These are phyloP conservation scores for Cryptus viduatorius DNA, from an alignment of 2,888 invertebrate species.

Conservation along the genomic window DNA sequence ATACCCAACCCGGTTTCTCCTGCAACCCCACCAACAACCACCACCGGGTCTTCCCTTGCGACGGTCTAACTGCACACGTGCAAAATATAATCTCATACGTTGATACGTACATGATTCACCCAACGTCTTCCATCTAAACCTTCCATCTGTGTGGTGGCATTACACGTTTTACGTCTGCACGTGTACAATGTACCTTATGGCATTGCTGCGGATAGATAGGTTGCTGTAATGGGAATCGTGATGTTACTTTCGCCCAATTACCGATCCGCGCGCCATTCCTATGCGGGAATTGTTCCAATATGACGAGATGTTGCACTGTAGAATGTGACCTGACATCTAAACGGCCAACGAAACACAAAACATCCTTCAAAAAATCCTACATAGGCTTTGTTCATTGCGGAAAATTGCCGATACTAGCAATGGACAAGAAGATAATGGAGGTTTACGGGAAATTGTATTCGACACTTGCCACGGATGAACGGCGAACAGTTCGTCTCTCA, in stretches of 20 bases:
- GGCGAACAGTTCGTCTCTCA: conserved; percentile 6
- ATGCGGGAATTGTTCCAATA: background rate
- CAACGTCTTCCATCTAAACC: conserved; percentile 34
- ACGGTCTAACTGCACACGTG: conserved; percentile 27
- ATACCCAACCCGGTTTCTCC: conserved; percentile 56
- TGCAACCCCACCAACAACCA: conserved; percentile 38
- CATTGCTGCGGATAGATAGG: conserved; percentile 10
- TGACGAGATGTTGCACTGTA: background rate
- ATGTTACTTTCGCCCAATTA: conserved; percentile 53
- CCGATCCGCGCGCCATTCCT: conserved; percentile 9
- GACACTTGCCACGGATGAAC: conserved; percentile 22
- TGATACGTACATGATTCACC: conserved; percentile 31
- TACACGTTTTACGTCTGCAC: conserved; percentile 53
- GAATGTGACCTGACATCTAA: background rate
- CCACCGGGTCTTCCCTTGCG: background rate
- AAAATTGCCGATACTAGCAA: too few relatives aligned
- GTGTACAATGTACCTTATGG: conserved; percentile 42
- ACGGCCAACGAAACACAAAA: background rate
- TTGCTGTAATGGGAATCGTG: conserved; percentile 19
- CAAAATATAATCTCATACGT: background rate
- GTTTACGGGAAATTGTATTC: conserved; percentile 14
- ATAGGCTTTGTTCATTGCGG: too few relatives aligned
- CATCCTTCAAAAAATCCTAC: too few relatives aligned
- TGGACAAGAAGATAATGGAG: background rate
- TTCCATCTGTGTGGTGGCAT: conserved; percentile 17